Evolutionary conservation across 2,113 vertebrate genomes (phyloP), one percentile per base, ranked within the genome.

Genomic region (Enhydra lutris): DNA sequence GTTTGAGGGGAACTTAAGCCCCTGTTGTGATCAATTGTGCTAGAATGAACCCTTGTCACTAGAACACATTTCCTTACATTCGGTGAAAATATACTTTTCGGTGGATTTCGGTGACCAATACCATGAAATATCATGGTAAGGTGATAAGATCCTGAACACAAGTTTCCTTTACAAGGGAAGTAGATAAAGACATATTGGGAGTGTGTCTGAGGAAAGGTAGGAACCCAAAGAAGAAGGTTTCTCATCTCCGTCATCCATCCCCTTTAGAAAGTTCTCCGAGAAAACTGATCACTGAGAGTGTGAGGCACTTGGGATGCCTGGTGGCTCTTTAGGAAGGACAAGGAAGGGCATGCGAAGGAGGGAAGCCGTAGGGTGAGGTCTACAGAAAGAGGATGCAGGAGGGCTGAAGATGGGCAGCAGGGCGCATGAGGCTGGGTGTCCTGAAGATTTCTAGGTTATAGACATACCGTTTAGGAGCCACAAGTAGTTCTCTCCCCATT

Each of bases 331-430:
- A n/a, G 61, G 65, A 31, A 42, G 4, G 6, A 31, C 4, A 34
- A 50, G 45, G 91, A 57, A 26, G 36, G 52, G 65, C 61, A 3
- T 36, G 65, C 81, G 45, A 15, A 36, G 67, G 52, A 39, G 57
- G 1, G 13, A 3, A 1, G 5, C 0, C 8, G 12, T 4, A 7
- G 26, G 2, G 2, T 18, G 26, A 55, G 50, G 17, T 20, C 21
- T 26, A 26, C 50, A 23, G 7, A 36, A 31, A n/a, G 13, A 39
- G 26, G n/a, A 4, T 12, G n/a, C 45, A 57, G 69, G 74, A 71
- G 20, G 34, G 26, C 13, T 24, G 17, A 20, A 26, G 34, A 14
- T 1, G 15, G 18, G 26, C 57, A 2, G 7, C 47, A 5, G 5
- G 52, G 18, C 5, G 1, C 20, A 1, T 21, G 65, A 45, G 52